phyloP scores from a whole-genome alignment of 1,140 invertebrate species.

The Bombus balteatus region DNA sequence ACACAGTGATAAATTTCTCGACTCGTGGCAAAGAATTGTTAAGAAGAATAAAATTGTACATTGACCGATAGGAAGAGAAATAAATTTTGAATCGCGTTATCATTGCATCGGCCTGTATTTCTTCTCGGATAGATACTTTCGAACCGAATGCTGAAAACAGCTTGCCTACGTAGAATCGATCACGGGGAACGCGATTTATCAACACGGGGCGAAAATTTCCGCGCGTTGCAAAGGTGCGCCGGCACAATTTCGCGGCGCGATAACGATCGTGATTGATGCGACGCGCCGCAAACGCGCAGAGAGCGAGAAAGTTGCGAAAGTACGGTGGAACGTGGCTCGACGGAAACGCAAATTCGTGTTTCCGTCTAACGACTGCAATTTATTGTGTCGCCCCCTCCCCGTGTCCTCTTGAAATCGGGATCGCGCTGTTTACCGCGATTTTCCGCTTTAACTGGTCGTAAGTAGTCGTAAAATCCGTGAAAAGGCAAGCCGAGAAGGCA shows the following conservation, averaged over 20 bases:
- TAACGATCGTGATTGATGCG: slow-evolving; percentile 39
- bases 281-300: not conserved
- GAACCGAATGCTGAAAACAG: not conserved
- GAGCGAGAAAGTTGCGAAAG: slow-evolving; percentile 13
- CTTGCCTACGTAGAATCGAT: slow-evolving; percentile 8
- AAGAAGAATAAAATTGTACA: not conserved
- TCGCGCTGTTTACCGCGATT: slow-evolving; percentile 16
- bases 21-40: too few relatives aligned
- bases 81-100: not conserved
- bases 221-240: not conserved
- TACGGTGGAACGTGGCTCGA: not conserved
- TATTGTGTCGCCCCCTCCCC: slow-evolving; percentile 5
- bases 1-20: not conserved
- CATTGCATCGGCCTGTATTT: not conserved
- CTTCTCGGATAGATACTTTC: not conserved
- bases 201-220: not conserved
- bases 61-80: not conserved
- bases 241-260: slow-evolving; percentile 24
- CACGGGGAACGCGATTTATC: slow-evolving; percentile 5
- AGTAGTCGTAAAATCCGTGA: not conserved
- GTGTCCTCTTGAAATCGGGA: not conserved
- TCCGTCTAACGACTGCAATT: slow-evolving; percentile 51
- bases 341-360: slow-evolving; percentile 37
- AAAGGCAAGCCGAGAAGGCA: not conserved
- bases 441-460: not conserved